Base-by-base conservation (phyloP, 2,113 vertebrate species). In the Semnornis frantzii region DNA sequence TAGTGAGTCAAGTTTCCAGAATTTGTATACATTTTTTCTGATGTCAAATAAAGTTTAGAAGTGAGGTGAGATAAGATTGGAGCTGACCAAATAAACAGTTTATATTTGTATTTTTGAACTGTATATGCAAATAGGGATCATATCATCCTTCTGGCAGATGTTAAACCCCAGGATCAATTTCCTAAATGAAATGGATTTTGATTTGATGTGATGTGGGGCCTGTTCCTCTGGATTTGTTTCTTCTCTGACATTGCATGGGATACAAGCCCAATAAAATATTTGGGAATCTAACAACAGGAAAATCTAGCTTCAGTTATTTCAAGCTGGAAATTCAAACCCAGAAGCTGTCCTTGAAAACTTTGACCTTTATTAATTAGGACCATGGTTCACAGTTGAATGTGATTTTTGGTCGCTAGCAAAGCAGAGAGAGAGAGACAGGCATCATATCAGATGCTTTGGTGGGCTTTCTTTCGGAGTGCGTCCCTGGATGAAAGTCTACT, bases 331-430 rank as follows among this genome's bases (percentile, higher is more conserved):
- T 50, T 63, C 14, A 71, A 65, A 73, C 14, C 5, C 30, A 82
- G 72, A 77, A 77, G 11, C 7, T 37, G 73, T 21, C 76, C 65
- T 66, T 72, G 69, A 66, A 82, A 94, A 70, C 25, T 34, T 27
- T 70, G 91, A 83, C 82, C 39, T 91, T 83, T 93, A 60, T 78
- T 88, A 42, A 73, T 91, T 63, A 78, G 54, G 69, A 55, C 10
- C 0, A 0, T 59, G 28, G 57, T 68, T 93, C 44, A 15, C 12
- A 70, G 55, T 12, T 69, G 25, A 72, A 54, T 24, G 25, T 28
- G 70, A 52, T 9, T 42, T 50, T 30, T 15, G 15, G 79, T 77
- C 39, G 64, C 33, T 42, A 58, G 23, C 50, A 70, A 86, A 60
- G 80, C 8, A 90, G 48, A 64, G 65, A 91, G 66, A 78, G 69